Evolutionary conservation across 2,888 invertebrate species (phyloP), one percentile per base, ranked within the genome.

Genomic region (Papilio protenor): DNA sequence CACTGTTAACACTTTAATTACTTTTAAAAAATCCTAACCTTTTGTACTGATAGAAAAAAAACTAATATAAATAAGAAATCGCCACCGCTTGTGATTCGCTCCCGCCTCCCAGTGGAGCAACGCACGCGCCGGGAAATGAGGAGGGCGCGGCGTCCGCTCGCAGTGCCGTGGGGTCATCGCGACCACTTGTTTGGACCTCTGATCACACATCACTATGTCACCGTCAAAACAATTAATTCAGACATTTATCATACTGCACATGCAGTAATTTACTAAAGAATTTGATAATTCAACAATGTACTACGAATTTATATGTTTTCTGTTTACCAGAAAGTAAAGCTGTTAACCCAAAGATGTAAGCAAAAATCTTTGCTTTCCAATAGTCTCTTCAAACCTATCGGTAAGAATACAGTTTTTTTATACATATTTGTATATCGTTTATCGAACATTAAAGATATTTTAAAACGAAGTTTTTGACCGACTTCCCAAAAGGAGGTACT

Each of bases 91-190:
- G 16, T 77, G 23, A 8, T 59, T 79, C 77, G 73, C 4, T 18
- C 75, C 33, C 14, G 10, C n/a, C 21, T 78, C 76, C 55, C 78
- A 78, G 78, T 78, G 73, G 79, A 71, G 70, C 79, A 79, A 79
- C 82, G 84, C 91, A 91, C 91, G 92, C 91, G 92, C 90, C 88
- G 88, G 91, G 92, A 92, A 90, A 85, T 90, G 91, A 88, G 88
- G 87, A 89, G 85, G 89, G 85, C 90, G 86, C 89, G 88, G 89
- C 87, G 86, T 86, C 87, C 88, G 87, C 83, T 84, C 82, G 89
- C 66, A 27, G 55, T 57, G 69, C 64, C 40, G 64, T 40, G 49
- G 77, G 75, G 75, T 78, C 78, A 49, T 85, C 88, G 84, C 66
- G 66, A 47, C 57, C 57, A 57, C n/a, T 52, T 73, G 27, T 66